Evolutionary conservation across 2,888 invertebrate species (phyloP).

Genomic region (Zygogramma bicolorata): DNA sequence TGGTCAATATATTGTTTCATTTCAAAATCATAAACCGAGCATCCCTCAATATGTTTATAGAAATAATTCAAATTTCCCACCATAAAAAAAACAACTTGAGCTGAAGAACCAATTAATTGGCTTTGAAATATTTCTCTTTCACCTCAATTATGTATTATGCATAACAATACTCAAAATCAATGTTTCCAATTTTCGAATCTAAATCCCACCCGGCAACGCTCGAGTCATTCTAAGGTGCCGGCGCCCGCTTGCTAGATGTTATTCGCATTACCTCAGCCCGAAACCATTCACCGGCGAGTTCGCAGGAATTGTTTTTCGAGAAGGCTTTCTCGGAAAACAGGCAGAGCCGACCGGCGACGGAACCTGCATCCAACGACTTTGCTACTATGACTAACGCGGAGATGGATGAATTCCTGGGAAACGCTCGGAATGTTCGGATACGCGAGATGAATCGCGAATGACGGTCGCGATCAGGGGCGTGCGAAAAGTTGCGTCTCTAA

Average conservation of each 20-base stretch:
- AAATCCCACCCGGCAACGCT: too few species aligned
- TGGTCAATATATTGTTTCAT: too few species aligned
- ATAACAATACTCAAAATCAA: too few species aligned
- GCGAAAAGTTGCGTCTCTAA: too few species aligned
- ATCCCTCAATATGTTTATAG: too few species aligned
- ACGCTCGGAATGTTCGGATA: slow-evolving; percentile 35
- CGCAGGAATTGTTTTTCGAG: slow-evolving; percentile 30
- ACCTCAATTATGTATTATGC: too few species aligned
- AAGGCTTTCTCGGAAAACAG: slow-evolving; percentile 28
- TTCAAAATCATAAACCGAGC: too few species aligned
- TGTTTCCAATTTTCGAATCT: too few species aligned
- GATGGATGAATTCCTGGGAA: slow-evolving; percentile 45
- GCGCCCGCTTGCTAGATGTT: slow-evolving; percentile 34
- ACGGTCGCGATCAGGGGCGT: background rate
- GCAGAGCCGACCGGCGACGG: slow-evolving; percentile 30
- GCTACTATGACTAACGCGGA: slow-evolving; percentile 40
- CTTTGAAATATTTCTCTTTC: too few species aligned
- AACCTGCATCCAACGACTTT: slow-evolving; percentile 18
- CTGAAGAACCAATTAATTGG: too few species aligned
- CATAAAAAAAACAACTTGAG: too few species aligned
- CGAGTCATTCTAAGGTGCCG: slow-evolving; percentile 25
- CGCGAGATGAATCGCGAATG: slow-evolving; percentile 13
- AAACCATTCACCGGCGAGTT: slow-evolving; percentile 25
- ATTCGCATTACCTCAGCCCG: slow-evolving; percentile 34
- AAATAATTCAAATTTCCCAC: too few species aligned